phyloP scores from a whole-genome alignment of 1,140 invertebrate species.

The Adelges cooleyi region DNA sequence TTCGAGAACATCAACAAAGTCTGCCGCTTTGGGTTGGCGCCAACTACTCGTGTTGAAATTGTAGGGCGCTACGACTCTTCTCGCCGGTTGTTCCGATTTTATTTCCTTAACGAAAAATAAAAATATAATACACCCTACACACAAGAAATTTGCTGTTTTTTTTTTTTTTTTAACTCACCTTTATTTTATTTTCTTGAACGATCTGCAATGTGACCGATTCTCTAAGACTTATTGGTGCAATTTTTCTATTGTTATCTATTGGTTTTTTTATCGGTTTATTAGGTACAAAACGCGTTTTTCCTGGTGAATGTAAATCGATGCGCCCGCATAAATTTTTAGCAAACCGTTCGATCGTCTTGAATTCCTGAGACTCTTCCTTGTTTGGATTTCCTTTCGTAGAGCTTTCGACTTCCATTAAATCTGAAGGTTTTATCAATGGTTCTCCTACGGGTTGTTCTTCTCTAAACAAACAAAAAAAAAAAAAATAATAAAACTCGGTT shows the following conservation, averaged over 20 bases:
- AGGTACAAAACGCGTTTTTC: not conserved
- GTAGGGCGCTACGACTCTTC: too few relatives aligned
- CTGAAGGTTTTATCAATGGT: constrained; percentile 45
- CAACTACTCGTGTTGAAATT: too few relatives aligned
- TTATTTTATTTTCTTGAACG: too few relatives aligned
- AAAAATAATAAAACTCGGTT: too few relatives aligned
- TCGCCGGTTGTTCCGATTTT: too few relatives aligned
- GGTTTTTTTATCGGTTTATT: constrained; percentile 10
- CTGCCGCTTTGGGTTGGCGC: not conserved
- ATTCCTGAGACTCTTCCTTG: not conserved
- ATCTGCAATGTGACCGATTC: constrained; percentile 5
- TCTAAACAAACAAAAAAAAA: too few relatives aligned
- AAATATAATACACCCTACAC: too few relatives aligned
- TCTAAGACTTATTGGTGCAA: not conserved
- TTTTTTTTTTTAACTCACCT: too few relatives aligned
- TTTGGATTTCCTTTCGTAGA: too few relatives aligned
- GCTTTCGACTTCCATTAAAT: constrained; percentile 41
- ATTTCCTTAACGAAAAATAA: too few relatives aligned
- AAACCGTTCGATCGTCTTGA: too few relatives aligned
- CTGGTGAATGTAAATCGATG: not conserved
- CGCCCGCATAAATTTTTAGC: constrained; percentile 18
- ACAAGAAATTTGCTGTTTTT: too few relatives aligned
- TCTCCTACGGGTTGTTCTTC: constrained; percentile 43
- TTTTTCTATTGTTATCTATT: not conserved
- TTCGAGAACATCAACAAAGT: not conserved